Percentiles rank a stretch among this genome's conserved stretches.
These are phyloP conservation scores for Lithophane ornitopus DNA, from an alignment of 2,888 invertebrate species.

Conservation along the genomic window DNA sequence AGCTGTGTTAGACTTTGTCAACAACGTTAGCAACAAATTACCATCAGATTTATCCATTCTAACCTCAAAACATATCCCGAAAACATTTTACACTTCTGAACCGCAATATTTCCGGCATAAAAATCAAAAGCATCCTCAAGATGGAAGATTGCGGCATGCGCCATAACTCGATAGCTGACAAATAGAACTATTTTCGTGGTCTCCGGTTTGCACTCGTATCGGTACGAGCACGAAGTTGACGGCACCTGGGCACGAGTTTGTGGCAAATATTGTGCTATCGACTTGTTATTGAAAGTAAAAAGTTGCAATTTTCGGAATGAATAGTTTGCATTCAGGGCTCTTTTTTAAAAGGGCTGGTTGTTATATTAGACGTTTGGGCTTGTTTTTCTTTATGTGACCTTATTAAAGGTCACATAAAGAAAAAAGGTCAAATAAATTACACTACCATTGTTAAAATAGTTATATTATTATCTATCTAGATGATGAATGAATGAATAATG, in stretches of 20 bases:
- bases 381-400: neutral
- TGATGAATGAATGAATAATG: neutral
- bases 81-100: conserved; percentile 28
- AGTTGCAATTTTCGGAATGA: conserved; percentile 17
- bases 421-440: neutral
- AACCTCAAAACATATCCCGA: conserved; percentile 4
- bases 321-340: neutral
- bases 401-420: neutral
- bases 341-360: neutral
- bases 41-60: conserved; percentile 1
- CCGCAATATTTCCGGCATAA: conserved; percentile 48
- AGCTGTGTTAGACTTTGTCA: neutral
- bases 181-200: conserved; percentile 54
- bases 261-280: conserved; percentile 37
- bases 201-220: conserved; percentile 16
- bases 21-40: neutral
- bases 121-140: conserved; percentile 37
- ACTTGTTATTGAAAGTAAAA: conserved; percentile 26
- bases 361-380: neutral
- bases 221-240: conserved; percentile 8
- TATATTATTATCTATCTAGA: neutral
- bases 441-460: neutral
- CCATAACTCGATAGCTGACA: conserved; percentile 61
- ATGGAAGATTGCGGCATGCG: conserved; percentile 38
- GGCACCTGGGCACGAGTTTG: conserved; percentile 30